Conservation (phyloP, 2,888 invertebrate genomes). For the Drosophila fungiperda region DNA sequence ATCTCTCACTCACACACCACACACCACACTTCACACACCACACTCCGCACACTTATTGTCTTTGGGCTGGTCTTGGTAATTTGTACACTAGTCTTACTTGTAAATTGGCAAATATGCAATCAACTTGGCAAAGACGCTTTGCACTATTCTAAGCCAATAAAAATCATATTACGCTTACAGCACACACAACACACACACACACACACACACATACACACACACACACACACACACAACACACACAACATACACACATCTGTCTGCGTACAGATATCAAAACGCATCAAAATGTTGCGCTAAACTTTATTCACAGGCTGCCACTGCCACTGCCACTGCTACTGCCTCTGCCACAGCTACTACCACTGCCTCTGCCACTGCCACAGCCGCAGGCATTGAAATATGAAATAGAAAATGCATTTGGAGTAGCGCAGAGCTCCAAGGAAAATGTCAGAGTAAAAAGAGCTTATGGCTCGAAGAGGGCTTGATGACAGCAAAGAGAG, state of each 20-base stretch:
- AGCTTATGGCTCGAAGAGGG: constrained; percentile 3
- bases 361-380: constrained; percentile 14
- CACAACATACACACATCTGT: constrained; percentile 3
- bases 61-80: not conserved
- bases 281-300: constrained; percentile 76
- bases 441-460: constrained; percentile 47
- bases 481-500: not conserved
- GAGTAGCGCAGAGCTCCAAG: constrained; percentile 49
- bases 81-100: not conserved
- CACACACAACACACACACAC: constrained; percentile 6
- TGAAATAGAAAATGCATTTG: constrained; percentile 70
- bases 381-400: constrained; percentile 65
- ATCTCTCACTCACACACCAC: not conserved
- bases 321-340: constrained; percentile 55
- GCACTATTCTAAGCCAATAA: constrained; percentile 71
- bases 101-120: constrained; percentile 27
- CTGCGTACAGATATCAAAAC: constrained; percentile 56
- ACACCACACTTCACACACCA: too few species aligned
- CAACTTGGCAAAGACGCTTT: constrained; percentile 35
- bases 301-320: constrained; percentile 69
- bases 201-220: constrained; percentile 15
- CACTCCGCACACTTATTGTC: not conserved
- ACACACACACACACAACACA: constrained; percentile 4
- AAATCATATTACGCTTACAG: constrained; percentile 75
- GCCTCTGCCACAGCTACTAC: constrained; percentile 18